Conservation (phyloP, 23 tunicate genomes). For the Ciona savignyi region DNA sequence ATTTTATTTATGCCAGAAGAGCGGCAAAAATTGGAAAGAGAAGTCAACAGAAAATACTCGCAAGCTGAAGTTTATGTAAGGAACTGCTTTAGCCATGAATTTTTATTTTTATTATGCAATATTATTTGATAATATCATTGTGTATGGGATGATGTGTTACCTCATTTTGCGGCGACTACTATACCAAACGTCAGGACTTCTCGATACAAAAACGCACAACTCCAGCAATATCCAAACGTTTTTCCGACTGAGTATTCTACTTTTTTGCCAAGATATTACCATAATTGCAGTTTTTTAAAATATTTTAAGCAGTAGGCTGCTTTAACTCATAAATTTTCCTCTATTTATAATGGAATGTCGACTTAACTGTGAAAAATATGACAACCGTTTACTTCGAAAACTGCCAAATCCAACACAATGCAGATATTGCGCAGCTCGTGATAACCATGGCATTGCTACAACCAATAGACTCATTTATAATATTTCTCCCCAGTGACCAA, state of each 20-base stretch:
- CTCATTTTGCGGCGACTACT: no score
- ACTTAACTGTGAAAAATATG: no score
- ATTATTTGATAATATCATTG: not conserved
- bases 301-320: not conserved
- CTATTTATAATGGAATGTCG: not conserved
- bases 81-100: not conserved
- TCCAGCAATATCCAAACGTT: no score
- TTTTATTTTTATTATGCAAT: not conserved
- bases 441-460: no score
- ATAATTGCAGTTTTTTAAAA: no score
- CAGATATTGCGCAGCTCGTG: no score
- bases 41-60: constrained; percentile 12
- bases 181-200: no score
- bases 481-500: no score
- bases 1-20: constrained; percentile 6
- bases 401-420: not conserved
- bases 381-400: no score
- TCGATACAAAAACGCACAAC: not conserved
- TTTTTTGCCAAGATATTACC: no score
- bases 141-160: not conserved
- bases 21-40: constrained; percentile 7
- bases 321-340: not conserved
- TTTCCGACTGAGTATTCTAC: no score
- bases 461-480: no score
- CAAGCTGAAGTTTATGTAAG: constrained; percentile 11